These are phyloP conservation scores for Oenanthe melanoleuca DNA, from an alignment of 2,113 vertebrate species.

Conservation along the genomic window DNA sequence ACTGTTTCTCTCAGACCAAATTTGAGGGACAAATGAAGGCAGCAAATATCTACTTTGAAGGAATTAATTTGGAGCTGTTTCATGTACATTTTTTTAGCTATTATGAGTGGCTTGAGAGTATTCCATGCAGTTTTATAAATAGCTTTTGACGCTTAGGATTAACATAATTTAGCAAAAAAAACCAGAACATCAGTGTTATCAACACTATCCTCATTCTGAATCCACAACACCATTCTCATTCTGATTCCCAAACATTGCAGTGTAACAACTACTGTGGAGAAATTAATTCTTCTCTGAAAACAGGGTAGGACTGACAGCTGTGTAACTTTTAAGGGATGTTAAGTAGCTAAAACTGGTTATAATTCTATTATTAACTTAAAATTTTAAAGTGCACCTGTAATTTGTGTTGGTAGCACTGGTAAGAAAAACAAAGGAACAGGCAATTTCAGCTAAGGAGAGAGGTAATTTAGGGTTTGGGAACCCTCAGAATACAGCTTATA, in stretches of 20 bases:
- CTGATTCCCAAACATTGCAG: not conserved
- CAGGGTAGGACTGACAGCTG: not conserved
- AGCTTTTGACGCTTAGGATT: not conserved
- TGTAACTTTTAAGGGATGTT: not conserved
- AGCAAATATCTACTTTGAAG: not conserved
- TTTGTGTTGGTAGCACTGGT: not conserved
- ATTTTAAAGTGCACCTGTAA: not conserved
- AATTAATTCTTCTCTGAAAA: not conserved
- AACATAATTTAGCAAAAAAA: not conserved
- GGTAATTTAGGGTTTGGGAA: not conserved
- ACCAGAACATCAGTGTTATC: not conserved
- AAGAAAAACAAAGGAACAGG: not conserved
- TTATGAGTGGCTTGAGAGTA: not conserved
- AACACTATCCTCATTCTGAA: too few species aligned
- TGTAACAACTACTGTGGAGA: not conserved
- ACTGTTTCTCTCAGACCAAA: not conserved
- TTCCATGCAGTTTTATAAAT: not conserved
- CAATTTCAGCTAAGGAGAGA: not conserved
- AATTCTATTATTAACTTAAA: not conserved
- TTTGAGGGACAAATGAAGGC: not conserved
- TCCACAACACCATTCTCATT: too few species aligned
- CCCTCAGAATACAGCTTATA: not conserved
- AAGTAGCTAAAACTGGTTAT: not conserved
- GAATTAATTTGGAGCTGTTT: not conserved
- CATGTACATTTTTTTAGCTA: not conserved